These are phyloP conservation scores for Cuculus canorus DNA, from an alignment of 2,797 vertebrate species.

Conservation along the genomic window DNA sequence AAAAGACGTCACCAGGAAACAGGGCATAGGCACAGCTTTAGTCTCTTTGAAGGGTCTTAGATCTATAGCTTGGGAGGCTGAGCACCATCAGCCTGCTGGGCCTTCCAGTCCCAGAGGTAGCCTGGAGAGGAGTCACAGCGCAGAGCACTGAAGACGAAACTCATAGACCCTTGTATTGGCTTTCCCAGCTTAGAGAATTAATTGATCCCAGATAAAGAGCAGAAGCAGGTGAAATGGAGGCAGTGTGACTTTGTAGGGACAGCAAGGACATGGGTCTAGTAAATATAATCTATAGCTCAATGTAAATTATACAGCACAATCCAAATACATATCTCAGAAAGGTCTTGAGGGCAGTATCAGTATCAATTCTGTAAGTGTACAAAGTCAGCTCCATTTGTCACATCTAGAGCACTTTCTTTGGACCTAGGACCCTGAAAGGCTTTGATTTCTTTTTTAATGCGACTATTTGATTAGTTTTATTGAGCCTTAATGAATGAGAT, in stretches of 20 bases:
- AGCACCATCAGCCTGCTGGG: background rate
- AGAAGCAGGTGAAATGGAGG: background rate
- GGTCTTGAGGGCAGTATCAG: background rate
- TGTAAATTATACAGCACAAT: background rate
- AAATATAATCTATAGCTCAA: background rate
- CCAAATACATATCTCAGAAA: background rate
- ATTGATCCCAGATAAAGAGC: background rate
- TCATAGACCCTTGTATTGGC: background rate
- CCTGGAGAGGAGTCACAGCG: background rate
- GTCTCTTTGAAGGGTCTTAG: background rate
- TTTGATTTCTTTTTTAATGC: background rate
- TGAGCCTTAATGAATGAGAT: background rate
- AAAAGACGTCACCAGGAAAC: background rate
- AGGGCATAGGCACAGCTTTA: background rate
- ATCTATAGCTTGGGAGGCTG: background rate
- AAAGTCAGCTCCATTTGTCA: background rate
- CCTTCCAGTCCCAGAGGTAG: background rate
- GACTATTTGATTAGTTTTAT: background rate
- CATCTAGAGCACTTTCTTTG: background rate
- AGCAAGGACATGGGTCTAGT: background rate
- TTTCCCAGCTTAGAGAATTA: background rate
- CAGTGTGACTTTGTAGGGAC: background rate
- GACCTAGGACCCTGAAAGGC: background rate
- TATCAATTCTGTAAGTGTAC: rapidly evolving
- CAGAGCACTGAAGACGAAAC: background rate